These are phyloP conservation scores for Rhinolophus ferrumequinum DNA, from an alignment of 2,113 vertebrate genomes.

Conservation along the genomic window DNA sequence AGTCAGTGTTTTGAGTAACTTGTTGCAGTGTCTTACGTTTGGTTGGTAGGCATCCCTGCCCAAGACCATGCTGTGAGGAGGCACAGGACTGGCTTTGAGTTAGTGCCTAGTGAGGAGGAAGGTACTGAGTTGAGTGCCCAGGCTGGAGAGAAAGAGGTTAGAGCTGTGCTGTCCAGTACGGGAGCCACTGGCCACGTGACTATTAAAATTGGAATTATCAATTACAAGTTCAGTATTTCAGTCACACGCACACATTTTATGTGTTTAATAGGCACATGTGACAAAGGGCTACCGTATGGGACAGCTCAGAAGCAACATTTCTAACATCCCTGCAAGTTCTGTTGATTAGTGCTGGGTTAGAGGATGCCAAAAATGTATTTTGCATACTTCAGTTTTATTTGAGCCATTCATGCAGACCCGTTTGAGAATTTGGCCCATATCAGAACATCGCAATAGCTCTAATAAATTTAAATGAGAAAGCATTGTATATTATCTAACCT, in stretches of 20 bases:
- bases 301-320: neutral
- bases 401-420: neutral
- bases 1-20: neutral
- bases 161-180: neutral
- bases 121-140: neutral
- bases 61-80: neutral
- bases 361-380: neutral
- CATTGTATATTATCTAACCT: neutral
- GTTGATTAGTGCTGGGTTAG: neutral
- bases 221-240: neutral
- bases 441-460: neutral
- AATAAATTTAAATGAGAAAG: constrained; percentile 19
- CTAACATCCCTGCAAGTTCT: neutral
- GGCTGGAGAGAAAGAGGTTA: neutral
- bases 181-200: neutral
- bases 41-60: neutral
- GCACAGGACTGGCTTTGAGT: neutral
- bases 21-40: neutral
- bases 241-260: neutral
- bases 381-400: neutral
- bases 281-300: neutral
- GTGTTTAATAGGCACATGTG: neutral
- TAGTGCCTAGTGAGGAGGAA: neutral
- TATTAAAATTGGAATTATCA: neutral
- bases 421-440: neutral